Evolutionary conservation across 53 echinoderm and acorn worm genomes (phyloP).

Genomic region (Holothuria leucospilota): DNA sequence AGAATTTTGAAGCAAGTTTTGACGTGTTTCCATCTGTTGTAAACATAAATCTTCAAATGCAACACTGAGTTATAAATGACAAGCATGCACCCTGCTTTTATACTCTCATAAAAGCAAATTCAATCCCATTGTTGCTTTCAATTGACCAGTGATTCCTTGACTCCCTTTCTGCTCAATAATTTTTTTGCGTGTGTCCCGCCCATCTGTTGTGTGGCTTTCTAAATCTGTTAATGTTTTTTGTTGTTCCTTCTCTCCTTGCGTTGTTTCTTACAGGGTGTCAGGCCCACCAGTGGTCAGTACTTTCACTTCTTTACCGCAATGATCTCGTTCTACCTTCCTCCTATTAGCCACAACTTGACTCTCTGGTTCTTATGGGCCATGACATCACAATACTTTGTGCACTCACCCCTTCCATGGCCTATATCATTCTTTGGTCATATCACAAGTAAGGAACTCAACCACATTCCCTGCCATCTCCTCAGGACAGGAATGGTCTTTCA

Average conservation of each 20-base stretch:
- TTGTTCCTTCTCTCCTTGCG: not conserved
- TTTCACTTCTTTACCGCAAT: slow-evolving; percentile 59
- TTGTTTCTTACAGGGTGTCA: slow-evolving; percentile 65
- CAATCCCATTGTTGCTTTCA: too few species aligned
- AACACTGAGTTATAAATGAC: too few species aligned
- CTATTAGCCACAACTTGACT: slow-evolving; percentile 53
- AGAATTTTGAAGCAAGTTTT: too few species aligned
- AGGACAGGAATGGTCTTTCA: too few species aligned
- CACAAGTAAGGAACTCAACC: slow-evolving; percentile 35
- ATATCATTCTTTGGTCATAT: slow-evolving; percentile 28
- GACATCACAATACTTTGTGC: slow-evolving; percentile 35
- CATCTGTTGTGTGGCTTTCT: not conserved
- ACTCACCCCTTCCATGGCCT: slow-evolving; percentile 43
- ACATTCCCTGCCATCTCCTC: too few species aligned
- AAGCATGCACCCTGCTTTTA: too few species aligned
- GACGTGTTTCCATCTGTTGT: too few species aligned
- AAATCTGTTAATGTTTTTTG: not conserved
- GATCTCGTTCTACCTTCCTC: slow-evolving; percentile 46
- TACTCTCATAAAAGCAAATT: too few species aligned
- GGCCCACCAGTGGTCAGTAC: slow-evolving; percentile 94
- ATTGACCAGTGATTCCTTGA: too few species aligned
- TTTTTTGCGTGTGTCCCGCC: too few species aligned
- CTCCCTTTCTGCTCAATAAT: too few species aligned
- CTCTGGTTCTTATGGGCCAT: slow-evolving; percentile 62
- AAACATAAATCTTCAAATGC: too few species aligned